phyloP scores from a whole-genome alignment of 2,888 invertebrate species.

The Dryobota labecula region DNA sequence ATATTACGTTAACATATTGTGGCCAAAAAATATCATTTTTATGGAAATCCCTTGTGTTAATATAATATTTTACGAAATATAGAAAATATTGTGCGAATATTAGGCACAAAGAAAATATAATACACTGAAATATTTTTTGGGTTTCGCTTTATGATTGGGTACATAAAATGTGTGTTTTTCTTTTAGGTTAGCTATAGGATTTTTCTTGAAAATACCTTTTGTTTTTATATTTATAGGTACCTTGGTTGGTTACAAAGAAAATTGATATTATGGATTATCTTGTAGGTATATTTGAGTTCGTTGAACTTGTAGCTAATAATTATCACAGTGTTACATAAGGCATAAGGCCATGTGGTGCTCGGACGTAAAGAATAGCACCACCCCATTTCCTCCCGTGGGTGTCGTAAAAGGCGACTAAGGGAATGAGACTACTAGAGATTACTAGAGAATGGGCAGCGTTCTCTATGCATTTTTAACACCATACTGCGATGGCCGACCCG shows the following conservation, averaged over 20 bases:
- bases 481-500: too few species aligned
- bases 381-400: too few species aligned
- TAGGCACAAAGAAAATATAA: slow-evolving; percentile 35
- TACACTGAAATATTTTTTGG: slow-evolving; percentile 14
- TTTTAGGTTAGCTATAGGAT: not conserved
- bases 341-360: too few species aligned
- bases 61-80: slow-evolving; percentile 53
- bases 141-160: slow-evolving; percentile 20
- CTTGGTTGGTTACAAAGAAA: slow-evolving; percentile 8
- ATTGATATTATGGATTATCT: not conserved
- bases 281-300: not conserved
- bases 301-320: slow-evolving; percentile 6
- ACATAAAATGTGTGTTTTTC: slow-evolving; percentile 11
- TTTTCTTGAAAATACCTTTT: slow-evolving; percentile 11
- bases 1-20: slow-evolving; percentile 55
- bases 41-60: slow-evolving; percentile 50
- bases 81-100: slow-evolving; percentile 45
- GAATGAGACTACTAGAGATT: too few species aligned
- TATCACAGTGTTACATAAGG: not conserved
- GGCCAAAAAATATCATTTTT: slow-evolving; percentile 56
- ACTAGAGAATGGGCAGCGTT: too few species aligned
- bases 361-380: too few species aligned
- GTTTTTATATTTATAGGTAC: slow-evolving; percentile 10
- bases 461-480: too few species aligned
- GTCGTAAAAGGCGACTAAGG: too few species aligned